phyloP scores from a whole-genome alignment of 2,888 invertebrate species.

The Macrophya annulata region DNA sequence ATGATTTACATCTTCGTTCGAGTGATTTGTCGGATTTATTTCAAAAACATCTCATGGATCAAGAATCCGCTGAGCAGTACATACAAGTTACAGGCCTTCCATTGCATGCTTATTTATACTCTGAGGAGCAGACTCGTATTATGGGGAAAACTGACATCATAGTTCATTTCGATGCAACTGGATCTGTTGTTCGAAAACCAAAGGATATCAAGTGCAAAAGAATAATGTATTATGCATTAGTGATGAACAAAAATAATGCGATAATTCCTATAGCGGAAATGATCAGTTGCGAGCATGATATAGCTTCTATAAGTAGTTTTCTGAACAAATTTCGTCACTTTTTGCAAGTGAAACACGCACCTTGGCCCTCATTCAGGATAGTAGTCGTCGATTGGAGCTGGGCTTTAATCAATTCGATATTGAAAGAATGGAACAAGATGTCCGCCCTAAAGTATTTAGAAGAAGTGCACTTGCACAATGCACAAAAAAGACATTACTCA shows the following conservation, averaged over 20 bases:
- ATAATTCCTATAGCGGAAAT: constrained; percentile 48
- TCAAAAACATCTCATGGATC: constrained; percentile 31
- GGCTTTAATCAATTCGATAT: constrained; percentile 34
- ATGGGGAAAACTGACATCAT: neutral
- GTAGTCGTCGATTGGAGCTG: constrained; percentile 43
- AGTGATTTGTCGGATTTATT: constrained; percentile 48
- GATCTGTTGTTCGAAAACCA: constrained; percentile 57
- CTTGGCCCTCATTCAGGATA: constrained; percentile 22
- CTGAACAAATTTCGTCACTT: constrained; percentile 12
- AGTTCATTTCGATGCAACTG: constrained; percentile 60
- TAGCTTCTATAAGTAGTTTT: constrained; percentile 17
- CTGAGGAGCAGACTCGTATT: constrained; percentile 32
- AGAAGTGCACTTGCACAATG: neutral
- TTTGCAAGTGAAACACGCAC: neutral
- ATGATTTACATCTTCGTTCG: constrained; percentile 18
- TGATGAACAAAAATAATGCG: constrained; percentile 27
- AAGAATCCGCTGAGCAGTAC: constrained; percentile 38
- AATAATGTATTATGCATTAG: constrained; percentile 58
- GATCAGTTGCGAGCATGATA: constrained; percentile 35
- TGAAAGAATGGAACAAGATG: constrained; percentile 29
- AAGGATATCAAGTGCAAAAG: constrained; percentile 54
- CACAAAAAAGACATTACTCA: too few species aligned
- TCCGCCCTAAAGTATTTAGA: constrained; percentile 13
- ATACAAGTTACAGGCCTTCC: constrained; percentile 22
- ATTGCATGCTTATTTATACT: constrained; percentile 44